A percentile compares a stretch with the other conserved stretches of the same genome.
These are phyloP conservation scores for Rhaphigaster nebulosa DNA, from an alignment of 2,888 invertebrate species.

Conservation along the genomic window DNA sequence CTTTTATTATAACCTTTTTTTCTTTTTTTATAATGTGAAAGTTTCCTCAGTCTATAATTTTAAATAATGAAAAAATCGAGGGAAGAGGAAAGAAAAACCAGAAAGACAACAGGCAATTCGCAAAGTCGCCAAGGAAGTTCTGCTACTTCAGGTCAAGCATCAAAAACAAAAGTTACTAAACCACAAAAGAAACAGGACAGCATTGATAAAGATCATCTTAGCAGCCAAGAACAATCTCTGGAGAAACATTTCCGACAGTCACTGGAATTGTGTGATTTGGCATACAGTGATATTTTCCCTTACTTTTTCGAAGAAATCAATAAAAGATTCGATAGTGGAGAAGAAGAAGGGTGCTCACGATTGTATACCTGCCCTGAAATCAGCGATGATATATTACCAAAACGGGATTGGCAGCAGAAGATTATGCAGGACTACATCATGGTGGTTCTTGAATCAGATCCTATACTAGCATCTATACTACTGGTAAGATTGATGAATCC, in stretches of 20 bases:
- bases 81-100: slow-evolving; percentile 1
- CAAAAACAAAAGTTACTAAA: slow-evolving; percentile 5
- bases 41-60: neutral
- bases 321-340: neutral
- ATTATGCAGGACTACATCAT: slow-evolving; percentile 13
- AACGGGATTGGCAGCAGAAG: neutral
- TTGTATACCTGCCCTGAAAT: slow-evolving; percentile 43
- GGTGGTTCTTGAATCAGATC: slow-evolving; percentile 11
- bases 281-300: slow-evolving; percentile 4
- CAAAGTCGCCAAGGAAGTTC: neutral
- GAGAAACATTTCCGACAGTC: neutral
- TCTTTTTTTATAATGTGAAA: neutral
- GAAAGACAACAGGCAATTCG: neutral
- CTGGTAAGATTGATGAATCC: neutral
- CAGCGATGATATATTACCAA: slow-evolving; percentile 12
- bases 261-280: neutral
- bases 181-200: neutral
- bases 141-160: neutral
- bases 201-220: neutral
- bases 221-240: neutral
- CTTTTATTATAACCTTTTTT: neutral
- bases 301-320: neutral
- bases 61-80: slow-evolving; percentile 41
- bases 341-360: neutral
- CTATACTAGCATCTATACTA: neutral